Conservation (phyloP, 2,888 invertebrate species). For the Lasioglossum marginatum region DNA sequence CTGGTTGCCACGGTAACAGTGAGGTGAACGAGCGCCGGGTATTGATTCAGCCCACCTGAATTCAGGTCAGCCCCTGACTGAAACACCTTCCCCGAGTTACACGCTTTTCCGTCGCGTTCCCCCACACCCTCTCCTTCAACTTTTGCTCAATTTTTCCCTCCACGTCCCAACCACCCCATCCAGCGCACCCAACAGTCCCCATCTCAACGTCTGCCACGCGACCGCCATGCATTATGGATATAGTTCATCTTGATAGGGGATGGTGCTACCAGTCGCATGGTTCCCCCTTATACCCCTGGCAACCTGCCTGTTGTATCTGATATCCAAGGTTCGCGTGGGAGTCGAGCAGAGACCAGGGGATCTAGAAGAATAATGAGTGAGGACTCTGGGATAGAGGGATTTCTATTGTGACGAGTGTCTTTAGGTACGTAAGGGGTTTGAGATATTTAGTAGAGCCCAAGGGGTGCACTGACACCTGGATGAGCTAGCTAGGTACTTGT, state of each 20-base stretch:
- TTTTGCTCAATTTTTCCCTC: constrained; percentile 13
- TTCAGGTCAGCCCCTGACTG: constrained; percentile 84
- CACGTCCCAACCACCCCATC: constrained; percentile 3
- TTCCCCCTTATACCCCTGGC: not conserved
- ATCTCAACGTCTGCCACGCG: constrained; percentile 25
- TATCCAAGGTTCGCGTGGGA: not conserved
- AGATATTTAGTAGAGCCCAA: not conserved
- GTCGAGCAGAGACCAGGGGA: not conserved
- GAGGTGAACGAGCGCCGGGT: constrained; percentile 83
- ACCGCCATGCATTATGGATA: constrained; percentile 56
- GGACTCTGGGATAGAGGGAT: not conserved
- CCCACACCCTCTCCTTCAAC: constrained; percentile 3
- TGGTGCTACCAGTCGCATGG: constrained; percentile 3
- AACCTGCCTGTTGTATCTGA: not conserved
- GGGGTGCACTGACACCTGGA: not conserved
- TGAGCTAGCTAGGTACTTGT: not conserved
- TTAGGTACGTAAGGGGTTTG: not conserved
- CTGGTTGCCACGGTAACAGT: constrained; percentile 83
- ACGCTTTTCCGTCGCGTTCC: constrained; percentile 51
- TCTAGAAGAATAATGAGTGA: not conserved
- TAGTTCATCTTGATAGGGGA: constrained; percentile 58
- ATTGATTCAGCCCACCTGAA: constrained; percentile 84
- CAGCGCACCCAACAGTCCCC: not conserved
- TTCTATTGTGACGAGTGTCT: not conserved
- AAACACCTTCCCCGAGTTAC: constrained; percentile 76